These are phyloP conservation scores for Saccostrea echinata DNA, from an alignment of 1,140 invertebrate genomes.

Conservation along the genomic window DNA sequence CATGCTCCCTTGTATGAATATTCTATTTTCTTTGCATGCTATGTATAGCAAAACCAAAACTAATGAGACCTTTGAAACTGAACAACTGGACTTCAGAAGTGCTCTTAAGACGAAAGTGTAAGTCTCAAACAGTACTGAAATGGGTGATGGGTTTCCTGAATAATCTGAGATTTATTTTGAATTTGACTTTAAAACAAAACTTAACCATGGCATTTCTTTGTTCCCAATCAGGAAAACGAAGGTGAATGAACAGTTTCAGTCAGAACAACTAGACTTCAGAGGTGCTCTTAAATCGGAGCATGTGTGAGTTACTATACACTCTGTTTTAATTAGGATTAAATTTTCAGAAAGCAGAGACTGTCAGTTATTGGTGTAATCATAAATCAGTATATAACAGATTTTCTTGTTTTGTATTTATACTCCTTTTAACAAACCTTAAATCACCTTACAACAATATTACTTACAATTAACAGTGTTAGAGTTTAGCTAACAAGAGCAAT, in stretches of 20 bases:
- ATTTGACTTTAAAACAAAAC: neutral
- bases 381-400: neutral
- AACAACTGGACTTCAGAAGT: conserved; percentile 72
- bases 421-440: neutral
- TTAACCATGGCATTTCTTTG: neutral
- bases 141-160: neutral
- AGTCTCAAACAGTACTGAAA: conserved; percentile 53
- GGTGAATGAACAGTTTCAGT: conserved; percentile 61
- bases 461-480: neutral
- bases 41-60: neutral
- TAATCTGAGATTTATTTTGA: neutral
- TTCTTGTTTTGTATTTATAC: neutral
- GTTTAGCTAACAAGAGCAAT: neutral
- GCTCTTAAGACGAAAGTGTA: conserved; percentile 74
- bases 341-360: neutral
- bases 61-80: conserved; percentile 44
- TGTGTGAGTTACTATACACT: conserved; percentile 2
- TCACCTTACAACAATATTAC: neutral
- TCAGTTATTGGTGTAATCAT: neutral
- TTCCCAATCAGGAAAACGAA: conserved; percentile 60
- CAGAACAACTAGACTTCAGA: conserved; percentile 67
- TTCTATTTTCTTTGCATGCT: conserved; percentile 50
- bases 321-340: neutral
- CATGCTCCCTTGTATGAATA: neutral
- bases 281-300: conserved; percentile 57